These are phyloP conservation scores for Dicyrtomina minuta DNA, from an alignment of 2,888 invertebrate genomes.

Conservation along the genomic window DNA sequence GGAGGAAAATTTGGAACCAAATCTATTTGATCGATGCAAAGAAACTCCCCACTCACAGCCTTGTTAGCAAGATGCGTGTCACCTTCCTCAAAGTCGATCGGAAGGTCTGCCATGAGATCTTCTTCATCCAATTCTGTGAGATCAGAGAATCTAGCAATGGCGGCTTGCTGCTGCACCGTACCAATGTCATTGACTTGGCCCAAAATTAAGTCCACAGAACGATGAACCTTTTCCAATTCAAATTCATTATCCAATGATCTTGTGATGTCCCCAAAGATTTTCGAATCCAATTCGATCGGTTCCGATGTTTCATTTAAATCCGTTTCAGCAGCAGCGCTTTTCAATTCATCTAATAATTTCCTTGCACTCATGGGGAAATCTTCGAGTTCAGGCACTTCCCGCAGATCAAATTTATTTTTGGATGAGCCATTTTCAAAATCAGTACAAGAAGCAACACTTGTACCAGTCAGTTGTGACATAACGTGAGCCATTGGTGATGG, in stretches of 20 bases:
- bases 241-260: slow-evolving; percentile 14
- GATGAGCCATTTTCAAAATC: background rate
- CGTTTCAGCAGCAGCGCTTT: no score
- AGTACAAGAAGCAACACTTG: no score
- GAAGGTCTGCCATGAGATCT: background rate
- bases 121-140: slow-evolving; percentile 25
- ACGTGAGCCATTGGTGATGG: slow-evolving; percentile 4
- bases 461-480: no score
- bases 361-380: background rate
- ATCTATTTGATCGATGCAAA: slow-evolving; percentile 23
- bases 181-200: slow-evolving; percentile 5
- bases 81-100: background rate
- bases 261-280: slow-evolving; percentile 2
- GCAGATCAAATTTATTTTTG: background rate
- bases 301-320: background rate
- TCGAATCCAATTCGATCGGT: slow-evolving; percentile 15
- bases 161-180: slow-evolving; percentile 4
- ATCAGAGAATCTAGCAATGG: slow-evolving; percentile 10
- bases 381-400: background rate
- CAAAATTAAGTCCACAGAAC: slow-evolving; percentile 20
- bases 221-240: slow-evolving; percentile 6
- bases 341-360: background rate
- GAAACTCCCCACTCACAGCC: slow-evolving; percentile 22
- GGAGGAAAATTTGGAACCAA: slow-evolving; percentile 18
- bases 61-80: slow-evolving; percentile 5